These are phyloP conservation scores for Gastracanthus pulcherrimus DNA, from an alignment of 2,888 invertebrate genomes.

Conservation along the genomic window DNA sequence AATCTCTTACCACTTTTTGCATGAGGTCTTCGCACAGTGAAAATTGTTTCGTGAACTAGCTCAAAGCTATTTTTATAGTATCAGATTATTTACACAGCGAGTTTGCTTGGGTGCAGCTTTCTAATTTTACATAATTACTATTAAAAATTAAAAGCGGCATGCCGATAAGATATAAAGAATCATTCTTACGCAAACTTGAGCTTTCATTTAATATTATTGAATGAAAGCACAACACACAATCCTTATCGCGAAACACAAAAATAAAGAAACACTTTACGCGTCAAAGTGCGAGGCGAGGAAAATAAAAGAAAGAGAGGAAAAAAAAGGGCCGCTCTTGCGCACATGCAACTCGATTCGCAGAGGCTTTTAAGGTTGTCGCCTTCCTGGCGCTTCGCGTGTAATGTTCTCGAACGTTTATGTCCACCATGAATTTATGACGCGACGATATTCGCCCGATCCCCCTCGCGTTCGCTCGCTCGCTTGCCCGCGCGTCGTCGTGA, in stretches of 20 bases:
- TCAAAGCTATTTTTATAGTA: slow-evolving; percentile 2
- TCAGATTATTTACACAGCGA: background rate
- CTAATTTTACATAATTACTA: too few species aligned
- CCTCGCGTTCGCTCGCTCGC: background rate
- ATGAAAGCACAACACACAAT: background rate
- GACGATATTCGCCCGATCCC: slow-evolving; percentile 44
- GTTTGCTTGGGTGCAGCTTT: too few species aligned
- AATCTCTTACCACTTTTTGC: background rate
- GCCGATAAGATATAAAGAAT: too few species aligned
- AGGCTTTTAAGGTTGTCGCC: slow-evolving; percentile 54
- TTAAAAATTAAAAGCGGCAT: too few species aligned
- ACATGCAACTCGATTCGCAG: slow-evolving; percentile 27
- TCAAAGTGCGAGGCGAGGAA: background rate
- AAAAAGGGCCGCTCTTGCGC: background rate
- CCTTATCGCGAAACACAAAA: background rate
- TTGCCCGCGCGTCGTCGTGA: slow-evolving; percentile 28
- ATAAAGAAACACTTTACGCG: background rate
- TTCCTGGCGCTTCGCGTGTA: slow-evolving; percentile 48
- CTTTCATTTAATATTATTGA: too few species aligned
- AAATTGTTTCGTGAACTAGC: slow-evolving; percentile 6
- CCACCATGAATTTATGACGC: slow-evolving; percentile 57
- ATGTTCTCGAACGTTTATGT: slow-evolving; percentile 52
- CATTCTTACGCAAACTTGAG: too few species aligned
- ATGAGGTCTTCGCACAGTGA: background rate
- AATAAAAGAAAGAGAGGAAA: background rate